Conservation (phyloP, 2,797 vertebrate genomes). For the Onychomys torridus region DNA sequence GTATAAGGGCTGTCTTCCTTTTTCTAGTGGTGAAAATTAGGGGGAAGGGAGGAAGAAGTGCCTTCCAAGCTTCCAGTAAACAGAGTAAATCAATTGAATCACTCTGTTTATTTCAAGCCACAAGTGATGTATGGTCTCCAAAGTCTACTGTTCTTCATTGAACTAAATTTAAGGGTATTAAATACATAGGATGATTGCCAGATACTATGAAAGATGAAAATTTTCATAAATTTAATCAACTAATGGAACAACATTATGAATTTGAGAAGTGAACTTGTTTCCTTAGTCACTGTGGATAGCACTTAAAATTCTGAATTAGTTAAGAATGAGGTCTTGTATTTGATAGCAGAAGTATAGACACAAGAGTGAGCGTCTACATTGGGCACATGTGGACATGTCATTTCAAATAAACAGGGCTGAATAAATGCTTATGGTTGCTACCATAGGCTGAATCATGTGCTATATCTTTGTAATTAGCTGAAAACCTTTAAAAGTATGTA, state of each 20-base stretch:
- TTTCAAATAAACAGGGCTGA: neutral
- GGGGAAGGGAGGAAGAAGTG: accelerated
- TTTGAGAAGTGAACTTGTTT: neutral
- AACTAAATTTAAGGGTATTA: neutral
- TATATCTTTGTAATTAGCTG: neutral
- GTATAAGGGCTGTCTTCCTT: accelerated
- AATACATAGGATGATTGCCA: neutral
- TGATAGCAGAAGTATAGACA: neutral
- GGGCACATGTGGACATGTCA: neutral
- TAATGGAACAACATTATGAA: neutral
- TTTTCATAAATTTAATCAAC: neutral
- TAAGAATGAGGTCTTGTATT: neutral
- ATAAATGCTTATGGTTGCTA: neutral
- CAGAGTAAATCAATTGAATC: neutral
- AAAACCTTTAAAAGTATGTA: neutral
- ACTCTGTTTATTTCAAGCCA: neutral
- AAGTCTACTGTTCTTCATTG: neutral
- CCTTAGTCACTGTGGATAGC: neutral
- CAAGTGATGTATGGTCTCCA: neutral
- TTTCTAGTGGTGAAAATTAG: neutral
- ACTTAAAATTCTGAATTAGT: neutral
- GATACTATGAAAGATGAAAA: neutral
- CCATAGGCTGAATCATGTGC: neutral
- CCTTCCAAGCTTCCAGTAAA: neutral
- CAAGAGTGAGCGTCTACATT: neutral